These are phyloP conservation scores for Poecilia velifera DNA, from an alignment of 2,797 vertebrate species.

Conservation along the genomic window DNA sequence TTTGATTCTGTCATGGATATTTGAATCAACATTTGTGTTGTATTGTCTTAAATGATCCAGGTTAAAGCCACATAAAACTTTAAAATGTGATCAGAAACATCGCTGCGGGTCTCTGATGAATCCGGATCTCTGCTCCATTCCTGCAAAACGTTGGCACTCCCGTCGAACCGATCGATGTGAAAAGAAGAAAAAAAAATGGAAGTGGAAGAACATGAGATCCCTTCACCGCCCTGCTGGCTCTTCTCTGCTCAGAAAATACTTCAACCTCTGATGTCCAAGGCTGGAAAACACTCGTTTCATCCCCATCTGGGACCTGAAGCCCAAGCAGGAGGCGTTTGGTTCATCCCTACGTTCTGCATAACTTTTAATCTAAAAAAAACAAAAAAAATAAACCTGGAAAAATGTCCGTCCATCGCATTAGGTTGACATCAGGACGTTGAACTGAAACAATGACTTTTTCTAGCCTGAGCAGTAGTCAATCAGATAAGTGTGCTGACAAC, in stretches of 20 bases:
- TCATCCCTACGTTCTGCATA: not conserved
- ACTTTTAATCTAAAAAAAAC: not conserved
- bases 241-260: not conserved
- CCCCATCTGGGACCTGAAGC: not conserved
- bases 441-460: not conserved
- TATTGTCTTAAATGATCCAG: not conserved
- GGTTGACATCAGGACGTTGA: not conserved
- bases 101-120: not conserved
- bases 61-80: not conserved
- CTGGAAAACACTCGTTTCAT: not conserved
- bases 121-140: not conserved
- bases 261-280: not conserved
- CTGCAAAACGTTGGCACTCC: not conserved
- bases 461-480: not conserved
- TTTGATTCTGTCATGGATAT: too few relatives aligned
- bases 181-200: not conserved
- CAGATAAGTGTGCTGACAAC: not conserved
- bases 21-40: not conserved
- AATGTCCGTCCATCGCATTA: not conserved
- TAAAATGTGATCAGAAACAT: not conserved
- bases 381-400: not conserved
- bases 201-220: not conserved
- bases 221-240: not conserved
- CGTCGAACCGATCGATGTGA: not conserved
- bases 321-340: not conserved